Percentiles rank a stretch among this genome's conserved stretches.
Conservation (phyloP, 2,888 invertebrate species). For the Morpho deidamia region DNA sequence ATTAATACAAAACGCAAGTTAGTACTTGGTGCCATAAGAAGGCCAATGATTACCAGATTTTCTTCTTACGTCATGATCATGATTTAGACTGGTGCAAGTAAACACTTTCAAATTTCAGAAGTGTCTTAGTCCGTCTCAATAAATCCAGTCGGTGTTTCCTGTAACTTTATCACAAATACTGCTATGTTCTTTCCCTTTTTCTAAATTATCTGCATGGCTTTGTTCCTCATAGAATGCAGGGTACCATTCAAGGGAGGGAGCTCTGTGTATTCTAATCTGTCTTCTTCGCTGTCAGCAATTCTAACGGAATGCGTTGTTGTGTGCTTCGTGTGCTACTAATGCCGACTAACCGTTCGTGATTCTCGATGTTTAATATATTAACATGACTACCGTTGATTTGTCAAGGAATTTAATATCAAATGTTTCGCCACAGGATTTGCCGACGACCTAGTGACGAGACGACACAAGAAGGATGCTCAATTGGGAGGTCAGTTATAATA, state of each 20-base stretch:
- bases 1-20: no score
- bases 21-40: no score
- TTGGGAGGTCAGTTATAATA: conserved; percentile 59
- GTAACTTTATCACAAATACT: not conserved
- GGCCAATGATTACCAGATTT: no score
- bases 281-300: conserved; percentile 39
- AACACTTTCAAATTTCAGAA: no score
- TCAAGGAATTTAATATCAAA: conserved; percentile 6
- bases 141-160: no score
- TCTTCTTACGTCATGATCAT: no score
- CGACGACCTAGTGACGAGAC: conserved; percentile 72
- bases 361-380: conserved; percentile 45
- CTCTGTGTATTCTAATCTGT: conserved; percentile 41
- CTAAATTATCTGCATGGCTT: conserved; percentile 16
- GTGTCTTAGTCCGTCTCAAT: no score
- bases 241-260: conserved; percentile 35
- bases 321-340: conserved; percentile 73
- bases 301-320: conserved; percentile 58
- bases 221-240: not conserved
- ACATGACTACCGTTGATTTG: not conserved
- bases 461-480: conserved; percentile 75
- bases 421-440: conserved; percentile 62
- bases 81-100: no score
- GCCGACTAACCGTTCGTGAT: conserved; percentile 42
- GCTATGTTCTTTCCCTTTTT: not conserved